Base-by-base conservation (phyloP, 2,888 invertebrate species). In the Cataglyphis livida region DNA sequence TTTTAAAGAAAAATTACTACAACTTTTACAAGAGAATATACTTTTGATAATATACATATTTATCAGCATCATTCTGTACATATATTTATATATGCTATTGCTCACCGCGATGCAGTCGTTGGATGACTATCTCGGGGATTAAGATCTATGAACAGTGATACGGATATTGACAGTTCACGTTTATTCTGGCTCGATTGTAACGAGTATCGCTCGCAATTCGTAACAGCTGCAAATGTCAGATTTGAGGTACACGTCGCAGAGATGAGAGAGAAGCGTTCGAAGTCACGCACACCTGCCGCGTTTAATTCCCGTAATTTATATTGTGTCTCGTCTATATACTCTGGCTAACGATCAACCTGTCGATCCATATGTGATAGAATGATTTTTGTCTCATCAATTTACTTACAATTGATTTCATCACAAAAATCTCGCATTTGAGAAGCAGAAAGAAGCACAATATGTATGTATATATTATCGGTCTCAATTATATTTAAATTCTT, bases 201-300 rank as follows among this genome's bases (percentile, higher is more conserved):
- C 75, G 62, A 48, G 62, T 44, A 41, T 65, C 48, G 18, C 15
- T 76, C 81, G 81, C 83, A 83, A 79, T 74, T 81, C 78, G 87
- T 68, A 83, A 84, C 89, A 89, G 90, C 89, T 89, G 89, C 74
- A 75, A 74, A 84, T 89, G 89, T 90, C 89, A 88, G 88, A 83
- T 83, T 41, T 21, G 86, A 89, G 81, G 51, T 18, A 25, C 35
- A 75, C 86, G 82, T 82, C 84, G 88, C 82, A 64, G 83, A 64
- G 74, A 75, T 70, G 78, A 81, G 78, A 76, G 68, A 76, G 54
- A 68, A 35, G 57, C 21, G 78, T 78, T 70, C 41, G 21, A 86
- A 89, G 90, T 90, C 89, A 89, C 83, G 84, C 84, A 66, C 89
- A 89, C 84, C 90, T 89, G 89, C 81, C 83, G 84, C 88, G 87